phyloP scores from a whole-genome alignment of 2,888 invertebrate species.

The Drosophila meridiana region DNA sequence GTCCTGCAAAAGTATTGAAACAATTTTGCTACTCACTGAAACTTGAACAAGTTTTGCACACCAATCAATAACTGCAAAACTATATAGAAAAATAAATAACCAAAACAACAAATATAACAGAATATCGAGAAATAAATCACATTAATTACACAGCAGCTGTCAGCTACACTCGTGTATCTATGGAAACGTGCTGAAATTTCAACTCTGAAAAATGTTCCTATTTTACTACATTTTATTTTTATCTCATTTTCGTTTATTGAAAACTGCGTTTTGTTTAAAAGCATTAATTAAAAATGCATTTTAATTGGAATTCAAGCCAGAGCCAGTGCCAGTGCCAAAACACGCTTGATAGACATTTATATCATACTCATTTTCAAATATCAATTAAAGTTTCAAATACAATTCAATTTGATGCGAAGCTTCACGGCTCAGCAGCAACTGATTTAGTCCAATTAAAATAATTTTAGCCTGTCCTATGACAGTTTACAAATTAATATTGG shows the following conservation, averaged over 20 bases:
- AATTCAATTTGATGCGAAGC: neutral
- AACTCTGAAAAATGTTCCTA: slow-evolving; percentile 16
- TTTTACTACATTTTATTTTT: neutral
- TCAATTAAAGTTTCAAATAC: slow-evolving; percentile 13
- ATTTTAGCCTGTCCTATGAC: slow-evolving; percentile 10
- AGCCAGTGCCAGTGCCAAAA: neutral
- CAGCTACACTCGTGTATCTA: slow-evolving; percentile 29
- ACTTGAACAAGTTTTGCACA: slow-evolving; percentile 45
- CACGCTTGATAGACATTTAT: neutral
- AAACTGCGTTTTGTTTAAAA: slow-evolving; percentile 21
- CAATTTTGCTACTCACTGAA: slow-evolving; percentile 36
- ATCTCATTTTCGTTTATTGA: slow-evolving; percentile 9
- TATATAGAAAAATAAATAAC: neutral
- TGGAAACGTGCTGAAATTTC: slow-evolving; percentile 34
- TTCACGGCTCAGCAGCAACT: neutral
- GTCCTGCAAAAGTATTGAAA: slow-evolving; percentile 31
- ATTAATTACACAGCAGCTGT: slow-evolving; percentile 50
- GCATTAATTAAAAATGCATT: slow-evolving; percentile 10
- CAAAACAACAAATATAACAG: slow-evolving; percentile 4
- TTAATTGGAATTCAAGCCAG: slow-evolving; percentile 1
- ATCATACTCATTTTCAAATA: slow-evolving; percentile 1
- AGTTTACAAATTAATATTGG: slow-evolving; percentile 11
- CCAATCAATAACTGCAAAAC: slow-evolving; percentile 32
- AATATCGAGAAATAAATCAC: slow-evolving; percentile 42
- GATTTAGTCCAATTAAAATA: slow-evolving; percentile 18